phyloP scores from a whole-genome alignment of 1,140 invertebrate genomes.

The Dermatophagoides farinae region DNA sequence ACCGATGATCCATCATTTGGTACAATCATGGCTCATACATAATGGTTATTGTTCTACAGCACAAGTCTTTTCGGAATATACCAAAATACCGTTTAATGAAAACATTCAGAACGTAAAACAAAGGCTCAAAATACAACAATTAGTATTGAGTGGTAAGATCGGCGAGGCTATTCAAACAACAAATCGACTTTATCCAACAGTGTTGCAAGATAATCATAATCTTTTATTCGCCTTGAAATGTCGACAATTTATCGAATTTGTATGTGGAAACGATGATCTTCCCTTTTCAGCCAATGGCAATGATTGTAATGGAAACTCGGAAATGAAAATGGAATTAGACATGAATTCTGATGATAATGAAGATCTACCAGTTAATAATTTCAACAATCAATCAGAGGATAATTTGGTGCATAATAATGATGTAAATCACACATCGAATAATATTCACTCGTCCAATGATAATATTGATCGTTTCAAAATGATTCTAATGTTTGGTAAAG shows the following conservation, averaged over 20 bases:
- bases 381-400: background rate
- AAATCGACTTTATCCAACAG: conserved; percentile 62
- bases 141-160: conserved; percentile 73
- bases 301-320: conserved; percentile 13
- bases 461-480: conserved; percentile 25
- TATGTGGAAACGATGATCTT: conserved; percentile 29
- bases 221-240: conserved; percentile 84
- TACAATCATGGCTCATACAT: conserved; percentile 88
- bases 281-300: conserved; percentile 7
- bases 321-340: conserved; percentile 14
- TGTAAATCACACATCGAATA: background rate
- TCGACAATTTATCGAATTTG: conserved; percentile 83
- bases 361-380: background rate
- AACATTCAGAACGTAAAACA: conserved; percentile 86
- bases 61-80: conserved; percentile 79
- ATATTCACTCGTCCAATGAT: background rate
- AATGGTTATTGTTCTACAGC: conserved; percentile 91
- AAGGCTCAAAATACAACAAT: conserved; percentile 83
- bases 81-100: conserved; percentile 72
- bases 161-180: conserved; percentile 83
- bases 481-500: conserved; percentile 79
- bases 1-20: conserved; percentile 76
- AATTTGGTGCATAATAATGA: background rate
- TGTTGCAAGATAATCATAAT: conserved; percentile 70
- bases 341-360: conserved; percentile 9